phyloP scores from a whole-genome alignment of 2,113 vertebrate species.

The Neodon shergylaensis region DNA sequence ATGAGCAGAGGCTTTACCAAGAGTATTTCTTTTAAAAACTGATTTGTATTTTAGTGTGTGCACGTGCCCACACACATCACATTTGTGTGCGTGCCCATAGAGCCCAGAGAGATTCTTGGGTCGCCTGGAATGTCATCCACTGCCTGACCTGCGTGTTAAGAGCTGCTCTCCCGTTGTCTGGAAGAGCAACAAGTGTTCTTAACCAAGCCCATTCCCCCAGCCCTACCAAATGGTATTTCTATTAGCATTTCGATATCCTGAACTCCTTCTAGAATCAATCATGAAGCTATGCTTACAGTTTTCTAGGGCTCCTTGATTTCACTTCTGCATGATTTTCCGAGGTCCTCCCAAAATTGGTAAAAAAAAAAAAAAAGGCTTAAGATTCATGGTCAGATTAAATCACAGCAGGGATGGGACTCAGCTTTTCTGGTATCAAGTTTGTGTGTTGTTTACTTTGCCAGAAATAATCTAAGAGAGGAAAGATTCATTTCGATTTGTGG shows the following conservation, averaged over 20 bases:
- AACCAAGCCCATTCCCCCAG: no score
- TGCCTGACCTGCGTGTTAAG: not conserved
- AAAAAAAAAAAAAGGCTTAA: not conserved
- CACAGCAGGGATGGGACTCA: not conserved
- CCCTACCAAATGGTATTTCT: not conserved
- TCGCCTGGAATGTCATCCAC: not conserved
- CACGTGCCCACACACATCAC: fast-evolving
- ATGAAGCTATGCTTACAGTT: not conserved
- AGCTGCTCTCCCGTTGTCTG: no score
- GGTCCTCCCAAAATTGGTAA: not conserved
- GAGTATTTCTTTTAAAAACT: not conserved
- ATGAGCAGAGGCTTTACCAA: not conserved
- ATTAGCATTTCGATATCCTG: not conserved
- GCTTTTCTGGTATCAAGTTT: not conserved
- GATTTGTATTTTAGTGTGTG: not conserved
- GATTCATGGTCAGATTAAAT: not conserved
- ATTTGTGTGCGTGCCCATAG: no score
- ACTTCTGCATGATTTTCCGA: not conserved
- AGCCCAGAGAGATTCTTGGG: not conserved
- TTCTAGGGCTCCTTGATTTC: not conserved
- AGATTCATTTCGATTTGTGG: not conserved
- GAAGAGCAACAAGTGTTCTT: not conserved
- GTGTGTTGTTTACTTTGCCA: not conserved
- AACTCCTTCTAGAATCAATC: not conserved
- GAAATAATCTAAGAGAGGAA: not conserved